A percentile compares a stretch with the other conserved stretches of the same genome.
phyloP scores from a whole-genome alignment of 2,888 invertebrate species.

The Thumatha senex region DNA sequence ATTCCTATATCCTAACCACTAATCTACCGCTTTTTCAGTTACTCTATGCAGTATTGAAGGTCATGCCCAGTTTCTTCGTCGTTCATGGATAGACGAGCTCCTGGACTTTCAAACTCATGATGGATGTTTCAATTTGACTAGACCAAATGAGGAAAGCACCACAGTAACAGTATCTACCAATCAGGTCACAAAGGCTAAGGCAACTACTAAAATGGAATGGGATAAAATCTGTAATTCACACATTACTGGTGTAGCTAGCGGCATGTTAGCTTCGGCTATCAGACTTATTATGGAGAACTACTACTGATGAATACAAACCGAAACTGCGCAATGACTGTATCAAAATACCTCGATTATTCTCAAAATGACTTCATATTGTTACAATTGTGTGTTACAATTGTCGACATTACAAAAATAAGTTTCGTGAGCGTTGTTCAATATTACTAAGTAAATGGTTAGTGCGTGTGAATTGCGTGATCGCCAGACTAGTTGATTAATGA shows the following conservation, averaged over 20 bases:
- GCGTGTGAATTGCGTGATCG: no score
- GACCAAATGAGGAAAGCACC: not conserved
- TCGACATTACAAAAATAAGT: no score
- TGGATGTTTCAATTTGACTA: conserved; percentile 46
- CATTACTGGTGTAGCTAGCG: conserved; percentile 2
- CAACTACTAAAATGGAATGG: not conserved
- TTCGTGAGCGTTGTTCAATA: no score
- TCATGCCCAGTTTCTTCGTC: conserved; percentile 45
- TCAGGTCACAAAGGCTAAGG: not conserved
- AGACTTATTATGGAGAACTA: conserved; percentile 9
- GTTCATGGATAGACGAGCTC: conserved; percentile 43
- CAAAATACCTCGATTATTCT: not conserved
- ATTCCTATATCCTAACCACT: no score
- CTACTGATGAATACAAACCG: not conserved
- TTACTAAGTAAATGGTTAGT: no score
- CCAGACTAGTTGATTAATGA: no score
- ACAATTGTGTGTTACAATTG: no score
- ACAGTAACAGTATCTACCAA: not conserved
- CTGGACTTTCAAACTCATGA: conserved; percentile 38
- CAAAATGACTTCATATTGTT: no score
- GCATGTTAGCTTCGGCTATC: conserved; percentile 6
- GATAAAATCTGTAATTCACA: conserved; percentile 3
- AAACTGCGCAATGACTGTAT: not conserved
- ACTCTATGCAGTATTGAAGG: conserved; percentile 49
- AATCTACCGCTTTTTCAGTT: conserved; percentile 37